Base-by-base conservation (phyloP, 2,888 invertebrate genomes). In the Dilophus febrilis region DNA sequence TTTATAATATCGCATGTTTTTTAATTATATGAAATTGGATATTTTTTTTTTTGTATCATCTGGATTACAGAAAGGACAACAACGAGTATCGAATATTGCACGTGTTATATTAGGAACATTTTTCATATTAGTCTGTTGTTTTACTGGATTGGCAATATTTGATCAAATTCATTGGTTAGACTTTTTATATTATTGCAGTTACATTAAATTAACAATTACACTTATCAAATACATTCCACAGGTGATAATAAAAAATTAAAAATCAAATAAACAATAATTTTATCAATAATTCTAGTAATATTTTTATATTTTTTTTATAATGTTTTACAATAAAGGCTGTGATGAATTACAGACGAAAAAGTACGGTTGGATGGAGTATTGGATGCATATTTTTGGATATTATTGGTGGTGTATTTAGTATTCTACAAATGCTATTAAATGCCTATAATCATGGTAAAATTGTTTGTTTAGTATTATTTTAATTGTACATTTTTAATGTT, bases 161-260 rank as follows among this genome's bases (percentile, higher is more conserved):
- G 56, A 67, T 38, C 70, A 74, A 4, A 65, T 94, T 17, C 68
- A 72, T 30, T 94, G 94, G 91, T 71, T 98, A 36, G 82, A 84
- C 55, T 94, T 92, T 61, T 68, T 98, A 7, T 88, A 91, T 59
- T 82, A 77, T 61, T 90, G 95, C 65, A 95, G 95, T 45, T 97
- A 95, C 57, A 79, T 97, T 40, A 98, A 98, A 56, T 71, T 98
- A 46, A 71, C 77, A 37, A 92, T 98, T 49, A 97, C 97, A 0
- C 71, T 95, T 45, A 90, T 94, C 50, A 99, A 99, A 71, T 98
- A 97, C 59, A 72, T 97, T 43, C 98, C 98, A 6, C 98, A 98
- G 77, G 90, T 90, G 55, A 58, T 57, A n/a, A 27, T 19, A 19
- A 13, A 7, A n/a, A n/a, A n/a, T n/a, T n/a, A n/a, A n/a, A n/a